phyloP scores from a whole-genome alignment of 2,113 vertebrate species.

The Ceyx margarethae region DNA sequence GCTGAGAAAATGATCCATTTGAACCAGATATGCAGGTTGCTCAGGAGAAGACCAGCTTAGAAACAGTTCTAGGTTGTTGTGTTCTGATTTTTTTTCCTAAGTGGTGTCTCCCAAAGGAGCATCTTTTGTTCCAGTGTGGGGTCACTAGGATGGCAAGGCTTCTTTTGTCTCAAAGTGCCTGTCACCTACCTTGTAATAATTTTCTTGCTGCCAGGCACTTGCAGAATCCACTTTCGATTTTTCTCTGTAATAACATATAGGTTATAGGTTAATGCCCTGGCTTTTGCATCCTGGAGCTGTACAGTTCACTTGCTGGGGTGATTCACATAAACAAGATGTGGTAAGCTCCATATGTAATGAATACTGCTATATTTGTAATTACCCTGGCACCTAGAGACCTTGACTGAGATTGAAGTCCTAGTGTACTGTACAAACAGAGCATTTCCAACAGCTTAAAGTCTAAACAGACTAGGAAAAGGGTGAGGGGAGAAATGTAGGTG shows the following conservation, averaged over 20 bases:
- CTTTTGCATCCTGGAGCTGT: background rate
- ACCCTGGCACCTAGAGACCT: background rate
- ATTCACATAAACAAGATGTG: background rate
- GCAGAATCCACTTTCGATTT: background rate
- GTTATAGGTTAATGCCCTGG: background rate
- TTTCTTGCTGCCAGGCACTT: background rate
- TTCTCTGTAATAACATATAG: background rate
- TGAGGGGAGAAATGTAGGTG: background rate
- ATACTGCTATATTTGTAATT: background rate
- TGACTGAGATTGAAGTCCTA: background rate
- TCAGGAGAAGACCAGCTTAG: background rate
- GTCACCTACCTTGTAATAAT: background rate
- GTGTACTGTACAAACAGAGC: background rate
- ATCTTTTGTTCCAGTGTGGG: background rate
- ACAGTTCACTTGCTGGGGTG: background rate
- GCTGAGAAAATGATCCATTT: background rate
- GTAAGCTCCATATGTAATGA: background rate
- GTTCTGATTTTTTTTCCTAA: background rate
- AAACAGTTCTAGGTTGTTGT: background rate
- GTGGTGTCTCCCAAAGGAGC: background rate
- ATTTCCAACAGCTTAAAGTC: background rate
- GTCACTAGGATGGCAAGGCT: background rate
- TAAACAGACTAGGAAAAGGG: background rate
- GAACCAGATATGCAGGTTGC: background rate
- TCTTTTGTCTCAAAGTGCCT: background rate